Evolutionary conservation across 2,888 invertebrate genomes (phyloP).

Genomic region (Tanypteryx hageni): DNA sequence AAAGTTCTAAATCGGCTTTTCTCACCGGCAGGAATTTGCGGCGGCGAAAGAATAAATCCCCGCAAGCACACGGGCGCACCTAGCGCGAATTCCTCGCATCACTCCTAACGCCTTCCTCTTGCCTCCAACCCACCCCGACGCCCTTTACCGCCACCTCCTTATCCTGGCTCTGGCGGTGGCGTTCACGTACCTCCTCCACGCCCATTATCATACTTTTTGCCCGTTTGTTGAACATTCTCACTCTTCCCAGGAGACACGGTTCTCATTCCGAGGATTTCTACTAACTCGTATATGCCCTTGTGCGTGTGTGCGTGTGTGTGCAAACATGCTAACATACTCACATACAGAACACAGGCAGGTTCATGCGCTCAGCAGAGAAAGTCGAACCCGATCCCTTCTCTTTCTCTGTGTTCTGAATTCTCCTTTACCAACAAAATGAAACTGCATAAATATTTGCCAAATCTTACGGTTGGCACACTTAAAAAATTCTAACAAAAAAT

Average conservation of each 20-base stretch:
- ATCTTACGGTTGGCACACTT: no score
- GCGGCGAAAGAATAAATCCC: background rate
- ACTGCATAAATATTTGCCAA: no score
- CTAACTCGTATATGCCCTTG: background rate
- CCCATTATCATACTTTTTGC: background rate
- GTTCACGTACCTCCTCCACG: background rate
- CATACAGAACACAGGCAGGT: no score
- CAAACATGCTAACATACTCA: no score
- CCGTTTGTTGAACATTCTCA: background rate
- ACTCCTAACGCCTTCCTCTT: background rate
- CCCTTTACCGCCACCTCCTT: background rate
- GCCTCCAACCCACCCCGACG: background rate
- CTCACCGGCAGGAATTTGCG: background rate
- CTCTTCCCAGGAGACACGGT: background rate
- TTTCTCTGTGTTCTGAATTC: no score
- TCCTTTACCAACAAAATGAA: no score
- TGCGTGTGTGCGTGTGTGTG: no score
- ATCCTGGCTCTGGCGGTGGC: background rate
- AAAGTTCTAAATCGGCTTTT: background rate
- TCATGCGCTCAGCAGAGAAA: no score
- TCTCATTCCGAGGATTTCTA: background rate
- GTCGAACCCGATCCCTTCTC: no score
- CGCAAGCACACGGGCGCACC: background rate
- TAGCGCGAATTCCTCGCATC: background rate
- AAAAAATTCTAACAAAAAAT: no score